A percentile compares a stretch with the other conserved stretches of the same genome.
phyloP scores from a whole-genome alignment of 2,797 vertebrate species.

The Uromys caudimaculatus region DNA sequence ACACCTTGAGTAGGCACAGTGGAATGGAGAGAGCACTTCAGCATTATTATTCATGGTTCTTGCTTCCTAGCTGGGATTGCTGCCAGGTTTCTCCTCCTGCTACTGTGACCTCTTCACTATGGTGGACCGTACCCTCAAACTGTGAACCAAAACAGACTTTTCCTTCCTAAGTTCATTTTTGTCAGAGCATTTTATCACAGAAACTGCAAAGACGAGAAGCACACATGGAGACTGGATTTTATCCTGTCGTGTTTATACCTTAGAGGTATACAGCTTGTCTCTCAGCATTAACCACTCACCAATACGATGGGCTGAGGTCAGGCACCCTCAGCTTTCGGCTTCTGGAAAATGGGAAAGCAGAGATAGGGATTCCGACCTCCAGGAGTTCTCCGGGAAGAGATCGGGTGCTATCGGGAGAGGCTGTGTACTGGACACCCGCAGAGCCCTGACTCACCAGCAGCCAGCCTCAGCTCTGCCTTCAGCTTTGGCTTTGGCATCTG shows the following conservation, averaged over 20 bases:
- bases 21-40: no score
- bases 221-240: neutral
- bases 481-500: neutral
- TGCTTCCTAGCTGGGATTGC: neutral
- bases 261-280: neutral
- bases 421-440: neutral
- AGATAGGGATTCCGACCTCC: neutral
- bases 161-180: neutral
- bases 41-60: neutral
- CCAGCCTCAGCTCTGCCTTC: neutral
- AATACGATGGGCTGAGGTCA: neutral
- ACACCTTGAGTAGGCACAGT: neutral
- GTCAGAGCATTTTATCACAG: neutral
- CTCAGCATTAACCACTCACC: neutral
- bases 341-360: neutral
- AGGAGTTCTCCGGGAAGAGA: slow-evolving; percentile 15
- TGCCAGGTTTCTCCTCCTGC: neutral
- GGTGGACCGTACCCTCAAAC: neutral
- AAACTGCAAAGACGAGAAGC: neutral
- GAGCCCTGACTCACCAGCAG: neutral
- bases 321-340: neutral
- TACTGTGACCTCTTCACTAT: neutral
- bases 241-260: neutral
- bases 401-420: neutral
- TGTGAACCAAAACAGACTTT: neutral